phyloP scores from a whole-genome alignment of 2,888 invertebrate genomes.

The Ormyrus pomaceus region DNA sequence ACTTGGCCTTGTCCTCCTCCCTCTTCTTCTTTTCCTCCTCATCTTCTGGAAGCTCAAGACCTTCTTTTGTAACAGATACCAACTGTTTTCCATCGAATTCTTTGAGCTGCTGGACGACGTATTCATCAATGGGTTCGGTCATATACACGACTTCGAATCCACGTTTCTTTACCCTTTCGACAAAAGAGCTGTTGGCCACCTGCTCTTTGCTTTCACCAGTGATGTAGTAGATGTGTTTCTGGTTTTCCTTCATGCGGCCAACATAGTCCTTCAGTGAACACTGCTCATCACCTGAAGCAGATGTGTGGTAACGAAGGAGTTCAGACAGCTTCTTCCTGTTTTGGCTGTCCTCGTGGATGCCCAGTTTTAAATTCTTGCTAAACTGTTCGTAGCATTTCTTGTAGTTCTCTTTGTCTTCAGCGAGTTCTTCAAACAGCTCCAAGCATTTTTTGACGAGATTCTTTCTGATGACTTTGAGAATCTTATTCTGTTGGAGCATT shows the following conservation, averaged over 20 bases:
- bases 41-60: constrained; percentile 96
- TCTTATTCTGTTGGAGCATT: constrained; percentile 99
- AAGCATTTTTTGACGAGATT: constrained; percentile 99
- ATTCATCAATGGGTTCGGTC: constrained; percentile 99
- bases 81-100: constrained; percentile 98
- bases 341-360: constrained; percentile 97
- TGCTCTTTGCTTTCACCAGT: constrained; percentile 96
- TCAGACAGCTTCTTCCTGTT: constrained; percentile 93
- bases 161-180: constrained; percentile 97
- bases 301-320: constrained; percentile 92
- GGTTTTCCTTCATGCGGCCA: constrained; percentile 98
- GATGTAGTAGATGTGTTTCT: constrained; percentile 99
- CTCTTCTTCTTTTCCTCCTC: constrained; percentile 98
- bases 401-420: constrained; percentile 98
- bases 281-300: constrained; percentile 94
- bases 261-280: constrained; percentile 97
- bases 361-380: constrained; percentile 97
- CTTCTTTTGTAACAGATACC: constrained; percentile 98
- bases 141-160: constrained; percentile 99
- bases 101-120: constrained; percentile 98
- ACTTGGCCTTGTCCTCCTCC: constrained; percentile 90
- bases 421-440: constrained; percentile 96
- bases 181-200: constrained; percentile 97
- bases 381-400: constrained; percentile 99
- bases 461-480: constrained; percentile 98